phyloP scores from a whole-genome alignment of 2,888 invertebrate genomes.

The Leptinotarsa rubiginosa region DNA sequence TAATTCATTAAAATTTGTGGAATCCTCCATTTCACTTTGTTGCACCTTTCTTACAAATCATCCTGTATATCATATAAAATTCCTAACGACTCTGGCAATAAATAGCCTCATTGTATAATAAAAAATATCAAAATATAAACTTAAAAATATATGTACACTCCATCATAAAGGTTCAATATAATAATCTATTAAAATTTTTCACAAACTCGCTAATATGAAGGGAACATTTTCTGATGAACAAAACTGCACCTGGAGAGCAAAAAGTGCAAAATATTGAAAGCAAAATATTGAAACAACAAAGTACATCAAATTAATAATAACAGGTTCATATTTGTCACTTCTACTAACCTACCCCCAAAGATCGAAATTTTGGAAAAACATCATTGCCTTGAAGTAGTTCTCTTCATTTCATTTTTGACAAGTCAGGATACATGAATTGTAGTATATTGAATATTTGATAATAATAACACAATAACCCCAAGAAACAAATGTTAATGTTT shows the following conservation, averaged over 20 bases:
- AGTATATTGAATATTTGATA: too few species aligned
- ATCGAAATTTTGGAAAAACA: too few species aligned
- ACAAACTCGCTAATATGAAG: slow-evolving; percentile 29
- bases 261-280: not conserved
- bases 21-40: not conserved
- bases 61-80: slow-evolving; percentile 34
- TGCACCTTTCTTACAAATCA: slow-evolving; percentile 14
- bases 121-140: slow-evolving; percentile 62
- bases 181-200: slow-evolving; percentile 30
- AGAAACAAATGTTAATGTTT: too few species aligned
- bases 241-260: not conserved
- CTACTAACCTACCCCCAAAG: too few species aligned
- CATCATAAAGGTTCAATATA: slow-evolving; percentile 37
- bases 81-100: slow-evolving; percentile 44
- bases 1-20: not conserved
- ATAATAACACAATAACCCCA: too few species aligned
- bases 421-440: too few species aligned
- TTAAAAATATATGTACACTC: slow-evolving; percentile 56
- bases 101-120: slow-evolving; percentile 51
- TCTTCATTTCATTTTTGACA: too few species aligned
- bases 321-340: too few species aligned
- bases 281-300: not conserved
- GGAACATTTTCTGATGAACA: slow-evolving; percentile 2
- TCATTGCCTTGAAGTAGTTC: too few species aligned
- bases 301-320: too few species aligned